Evolutionary conservation across 2,888 invertebrate species (phyloP).

Genomic region (Plebejus melissa): DNA sequence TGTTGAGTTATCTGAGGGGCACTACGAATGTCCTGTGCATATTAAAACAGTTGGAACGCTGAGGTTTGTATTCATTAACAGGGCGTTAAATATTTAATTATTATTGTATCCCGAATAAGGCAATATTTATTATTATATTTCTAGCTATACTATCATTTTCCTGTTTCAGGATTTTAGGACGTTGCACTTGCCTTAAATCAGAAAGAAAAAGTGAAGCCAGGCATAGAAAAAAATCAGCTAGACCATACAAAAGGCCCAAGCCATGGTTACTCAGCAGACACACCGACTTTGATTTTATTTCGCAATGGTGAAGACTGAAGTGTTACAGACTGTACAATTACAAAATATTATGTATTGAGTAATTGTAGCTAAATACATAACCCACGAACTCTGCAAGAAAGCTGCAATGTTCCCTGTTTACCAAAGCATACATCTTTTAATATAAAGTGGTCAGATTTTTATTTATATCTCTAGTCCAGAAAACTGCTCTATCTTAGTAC

Average conservation of each 20-base stretch:
- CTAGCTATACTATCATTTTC: neutral
- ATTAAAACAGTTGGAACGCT: neutral
- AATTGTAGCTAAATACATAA: too few relatives aligned
- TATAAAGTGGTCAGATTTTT: neutral
- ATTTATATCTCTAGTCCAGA: neutral
- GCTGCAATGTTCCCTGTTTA: neutral
- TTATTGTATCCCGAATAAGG: too few relatives aligned
- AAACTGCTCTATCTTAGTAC: too few relatives aligned
- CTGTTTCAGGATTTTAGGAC: slow-evolving; percentile 64
- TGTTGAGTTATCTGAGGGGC: neutral
- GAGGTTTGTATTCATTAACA: neutral
- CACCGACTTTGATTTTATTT: slow-evolving; percentile 67
- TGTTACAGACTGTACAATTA: too few relatives aligned
- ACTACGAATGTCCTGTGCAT: neutral
- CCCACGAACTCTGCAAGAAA: neutral
- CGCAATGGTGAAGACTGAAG: slow-evolving; percentile 57
- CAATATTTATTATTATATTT: neutral
- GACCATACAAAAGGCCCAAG: slow-evolving; percentile 64
- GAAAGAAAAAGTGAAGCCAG: slow-evolving; percentile 43
- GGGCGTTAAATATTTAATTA: too few relatives aligned
- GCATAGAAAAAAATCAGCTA: slow-evolving; percentile 53
- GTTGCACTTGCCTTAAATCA: slow-evolving; percentile 60
- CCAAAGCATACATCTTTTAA: neutral
- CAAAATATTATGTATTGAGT: too few relatives aligned
- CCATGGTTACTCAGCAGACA: slow-evolving; percentile 70